These are phyloP conservation scores for Montipora sp. DNA, from an alignment of 64 coral and sea anemone species.

Conservation along the genomic window DNA sequence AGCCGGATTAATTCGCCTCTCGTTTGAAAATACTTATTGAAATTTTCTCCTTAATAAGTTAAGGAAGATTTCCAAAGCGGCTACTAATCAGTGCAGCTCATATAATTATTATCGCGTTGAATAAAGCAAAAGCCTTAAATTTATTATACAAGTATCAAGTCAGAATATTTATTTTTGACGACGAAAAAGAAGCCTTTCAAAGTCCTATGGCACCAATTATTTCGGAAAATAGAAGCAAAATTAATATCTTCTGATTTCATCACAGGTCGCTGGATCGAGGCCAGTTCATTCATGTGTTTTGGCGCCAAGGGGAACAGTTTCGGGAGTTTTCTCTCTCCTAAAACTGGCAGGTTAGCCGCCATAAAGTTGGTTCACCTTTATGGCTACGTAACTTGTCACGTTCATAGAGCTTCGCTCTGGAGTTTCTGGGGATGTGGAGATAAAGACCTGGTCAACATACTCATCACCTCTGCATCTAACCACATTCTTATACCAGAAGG, in stretches of 20 bases:
- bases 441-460: too few relatives aligned
- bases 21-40: too few relatives aligned
- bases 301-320: not conserved
- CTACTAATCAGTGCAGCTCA: too few relatives aligned
- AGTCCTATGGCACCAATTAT: not conserved
- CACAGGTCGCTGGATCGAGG: not conserved
- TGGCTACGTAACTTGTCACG: not conserved
- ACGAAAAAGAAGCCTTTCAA: too few relatives aligned
- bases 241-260: not conserved
- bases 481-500: not conserved
- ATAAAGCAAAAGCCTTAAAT: too few relatives aligned
- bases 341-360: slow-evolving; percentile 3
- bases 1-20: too few relatives aligned
- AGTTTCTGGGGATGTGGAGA: slow-evolving; percentile 13
- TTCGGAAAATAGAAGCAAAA: not conserved
- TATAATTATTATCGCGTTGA: too few relatives aligned
- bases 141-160: too few relatives aligned
- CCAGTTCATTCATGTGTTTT: not conserved
- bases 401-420: too few relatives aligned
- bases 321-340: not conserved
- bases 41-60: too few relatives aligned
- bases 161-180: too few relatives aligned
- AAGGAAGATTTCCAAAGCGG: too few relatives aligned
- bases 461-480: not conserved
- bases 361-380: not conserved